Evolutionary conservation across 2,797 vertebrate species (phyloP).

Genomic region (Lepus townsendii): DNA sequence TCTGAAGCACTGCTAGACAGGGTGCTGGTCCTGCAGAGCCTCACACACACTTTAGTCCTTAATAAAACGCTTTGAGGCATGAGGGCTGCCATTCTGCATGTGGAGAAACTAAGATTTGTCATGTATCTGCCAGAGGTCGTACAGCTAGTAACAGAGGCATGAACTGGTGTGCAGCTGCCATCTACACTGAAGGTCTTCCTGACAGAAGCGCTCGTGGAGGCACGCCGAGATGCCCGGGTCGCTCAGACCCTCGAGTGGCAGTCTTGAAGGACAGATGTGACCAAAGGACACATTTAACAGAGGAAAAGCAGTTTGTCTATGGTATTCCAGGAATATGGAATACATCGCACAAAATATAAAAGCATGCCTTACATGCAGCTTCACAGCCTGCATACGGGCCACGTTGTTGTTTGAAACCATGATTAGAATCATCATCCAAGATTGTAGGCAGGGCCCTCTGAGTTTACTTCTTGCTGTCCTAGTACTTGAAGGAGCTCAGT

Average conservation of each 20-base stretch:
- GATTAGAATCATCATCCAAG: neutral
- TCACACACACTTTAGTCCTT: neutral
- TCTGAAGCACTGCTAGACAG: neutral
- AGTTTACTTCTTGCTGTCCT: neutral
- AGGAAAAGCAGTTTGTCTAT: neutral
- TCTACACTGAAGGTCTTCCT: neutral
- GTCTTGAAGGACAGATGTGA: neutral
- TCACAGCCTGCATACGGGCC: no score
- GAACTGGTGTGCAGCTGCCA: neutral
- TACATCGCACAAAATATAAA: neutral
- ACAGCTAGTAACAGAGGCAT: fast-evolving
- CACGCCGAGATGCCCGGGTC: neutral
- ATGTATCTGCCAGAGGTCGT: neutral
- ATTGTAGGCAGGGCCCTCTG: neutral
- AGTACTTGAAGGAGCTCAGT: neutral
- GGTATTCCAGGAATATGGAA: neutral
- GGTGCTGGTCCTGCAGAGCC: neutral
- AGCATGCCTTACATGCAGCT: neutral
- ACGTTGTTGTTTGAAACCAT: neutral
- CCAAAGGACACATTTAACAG: neutral
- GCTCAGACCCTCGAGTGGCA: neutral
- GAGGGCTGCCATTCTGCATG: neutral
- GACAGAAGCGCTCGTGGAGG: neutral
- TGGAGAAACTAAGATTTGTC: neutral
- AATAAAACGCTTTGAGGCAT: neutral